A percentile compares a stretch with the other conserved stretches of the same genome.
phyloP scores from a whole-genome alignment of 2,888 invertebrate species.

The Melolontha melolontha region DNA sequence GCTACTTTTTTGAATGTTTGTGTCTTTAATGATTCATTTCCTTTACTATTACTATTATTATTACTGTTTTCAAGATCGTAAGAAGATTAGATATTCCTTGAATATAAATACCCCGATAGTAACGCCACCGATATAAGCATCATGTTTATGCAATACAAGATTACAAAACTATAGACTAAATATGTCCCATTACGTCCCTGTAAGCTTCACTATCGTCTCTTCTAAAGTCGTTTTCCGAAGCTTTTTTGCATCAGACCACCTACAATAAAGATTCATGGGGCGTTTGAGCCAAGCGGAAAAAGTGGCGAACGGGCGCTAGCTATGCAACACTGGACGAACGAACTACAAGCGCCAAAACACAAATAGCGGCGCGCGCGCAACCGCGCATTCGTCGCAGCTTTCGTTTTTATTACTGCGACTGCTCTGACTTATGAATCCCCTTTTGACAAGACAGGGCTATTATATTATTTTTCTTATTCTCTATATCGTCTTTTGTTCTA shows the following conservation, averaged over 20 bases:
- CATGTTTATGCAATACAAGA: too few relatives aligned
- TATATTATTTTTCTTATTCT: slow-evolving; percentile 24
- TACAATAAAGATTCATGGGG: slow-evolving; percentile 56
- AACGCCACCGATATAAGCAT: too few relatives aligned
- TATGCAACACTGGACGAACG: slow-evolving; percentile 42
- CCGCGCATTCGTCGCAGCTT: slow-evolving; percentile 60
- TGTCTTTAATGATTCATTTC: too few relatives aligned
- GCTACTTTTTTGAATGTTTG: too few relatives aligned
- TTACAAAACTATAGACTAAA: neutral
- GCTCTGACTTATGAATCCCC: slow-evolving; percentile 61
- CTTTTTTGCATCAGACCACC: slow-evolving; percentile 54
- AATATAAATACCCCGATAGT: too few relatives aligned
- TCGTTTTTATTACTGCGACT: slow-evolving; percentile 56
- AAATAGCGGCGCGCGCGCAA: slow-evolving; percentile 62
- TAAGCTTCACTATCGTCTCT: slow-evolving; percentile 5
- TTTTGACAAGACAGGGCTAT: slow-evolving; percentile 38
- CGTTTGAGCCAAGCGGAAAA: slow-evolving; percentile 50
- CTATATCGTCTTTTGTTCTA: too few relatives aligned
- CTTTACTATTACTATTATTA: too few relatives aligned
- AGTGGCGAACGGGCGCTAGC: slow-evolving; percentile 46
- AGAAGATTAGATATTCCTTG: too few relatives aligned
- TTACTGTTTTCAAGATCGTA: too few relatives aligned
- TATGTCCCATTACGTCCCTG: slow-evolving; percentile 19
- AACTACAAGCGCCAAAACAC: slow-evolving; percentile 62
- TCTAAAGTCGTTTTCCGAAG: slow-evolving; percentile 3